Base-by-base conservation (phyloP, 2,113 vertebrate species). In the Daphoenositta chrysoptera region DNA sequence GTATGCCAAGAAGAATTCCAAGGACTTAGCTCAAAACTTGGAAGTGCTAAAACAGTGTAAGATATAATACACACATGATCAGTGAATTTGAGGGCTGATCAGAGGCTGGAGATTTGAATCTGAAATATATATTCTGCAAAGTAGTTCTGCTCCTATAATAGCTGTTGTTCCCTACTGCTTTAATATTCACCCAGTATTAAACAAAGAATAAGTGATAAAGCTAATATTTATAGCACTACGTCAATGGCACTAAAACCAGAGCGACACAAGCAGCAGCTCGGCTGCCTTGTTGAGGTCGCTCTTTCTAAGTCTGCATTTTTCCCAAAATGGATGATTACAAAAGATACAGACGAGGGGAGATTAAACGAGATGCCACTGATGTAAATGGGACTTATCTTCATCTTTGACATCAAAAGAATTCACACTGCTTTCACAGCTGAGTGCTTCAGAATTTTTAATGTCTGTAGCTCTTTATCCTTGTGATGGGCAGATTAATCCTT, bases 211-310 rank as follows among this genome's bases (percentile, higher is more conserved):
- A 64, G 9, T 20, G 2, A 42, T 50, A 70, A 66, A 58, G 33
- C 22, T 40, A 9, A 30, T 77, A 78, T 28, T 84, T 77, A 44
- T 7, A 50, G 23, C 54, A 21, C 5, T 42, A 72, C 8, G 11
- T 35, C 13, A 27, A 35, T 11, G 7, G 8, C 21, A 64, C 21
- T 42, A 51, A 72, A 91, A 81, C 14, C 1, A 2, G 21, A 71
- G 16, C 7, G 21, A 45, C 7, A 37, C 6, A 30, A 61, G 6
- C 31, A 51, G 11, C 8, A 40, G 23, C 39, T 84, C 37, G 58
- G 8, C 2, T 73, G 27, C 8, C 22, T 66, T 82, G 10, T 8
- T 58, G 19, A 63, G 27, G 15, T 33, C 0, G 0, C 6, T 39
- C 21, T 61, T 81, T 45, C 31, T 37, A 60, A 51, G 26, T 30